Base-by-base conservation (phyloP, 2,888 invertebrate species). In the Anoplius nigerrimus region DNA sequence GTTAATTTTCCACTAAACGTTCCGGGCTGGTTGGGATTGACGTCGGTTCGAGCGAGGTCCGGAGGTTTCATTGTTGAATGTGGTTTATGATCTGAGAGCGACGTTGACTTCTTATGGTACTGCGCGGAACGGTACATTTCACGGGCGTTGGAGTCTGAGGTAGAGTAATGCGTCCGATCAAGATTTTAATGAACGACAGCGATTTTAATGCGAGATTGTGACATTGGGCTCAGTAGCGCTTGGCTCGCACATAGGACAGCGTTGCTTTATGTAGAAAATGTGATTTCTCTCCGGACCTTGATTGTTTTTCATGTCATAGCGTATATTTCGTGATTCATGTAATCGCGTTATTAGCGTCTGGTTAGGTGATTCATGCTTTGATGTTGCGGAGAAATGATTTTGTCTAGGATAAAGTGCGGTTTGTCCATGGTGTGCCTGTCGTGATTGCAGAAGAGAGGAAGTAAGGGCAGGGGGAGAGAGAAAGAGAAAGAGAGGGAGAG, bases 331-430 rank as follows among this genome's bases (percentile, higher is more conserved):
- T 58, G 24, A 62, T 57, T 65, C 42, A 21, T 54, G 66, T 48
- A 61, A 65, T 70, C 27, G 52, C 45, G 34, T 57, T 66, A 53
- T 65, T 67, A 63, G 60, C 67, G 55, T 64, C 62, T 53, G 22
- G 55, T 76, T 77, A 69, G 65, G 62, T 62, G 65, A 74, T 58
- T 67, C 58, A 61, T 65, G 52, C 24, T 22, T 59, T 15, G 63
- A 65, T 24, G 57, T 51, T 27, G 21, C 18, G 16, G 66, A 46
- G 63, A 63, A 74, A 73, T 61, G 66, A 68, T 24, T 62, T 48
- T 22, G 48, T 61, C 59, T 21, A 6, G 54, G 42, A 11, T 21
- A 66, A 54, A 67, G 51, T 62, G 66, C 16, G 66, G 66, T 68
- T 66, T 65, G 51, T 56, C 13, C 27, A 22, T 20, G 42, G 51